Base-by-base conservation (phyloP, 2,888 invertebrate species). In the Bugulina stolonifera region DNA sequence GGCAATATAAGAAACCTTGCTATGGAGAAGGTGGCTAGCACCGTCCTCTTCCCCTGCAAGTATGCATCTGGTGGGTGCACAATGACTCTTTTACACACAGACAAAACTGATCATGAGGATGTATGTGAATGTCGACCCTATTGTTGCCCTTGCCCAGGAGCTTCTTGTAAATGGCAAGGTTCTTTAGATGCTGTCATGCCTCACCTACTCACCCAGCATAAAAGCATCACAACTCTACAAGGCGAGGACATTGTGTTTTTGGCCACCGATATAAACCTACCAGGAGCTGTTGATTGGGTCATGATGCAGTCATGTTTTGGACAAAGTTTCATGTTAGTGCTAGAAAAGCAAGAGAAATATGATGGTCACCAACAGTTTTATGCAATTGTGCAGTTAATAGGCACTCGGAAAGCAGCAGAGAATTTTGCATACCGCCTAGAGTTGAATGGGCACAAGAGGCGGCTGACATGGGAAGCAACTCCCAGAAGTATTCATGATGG, bases 281-380 rank as follows among this genome's bases (percentile, higher is more conserved):
- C 98, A 5, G 99, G 99, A 73, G 98, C 97, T 43, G 97, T 98
- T 14, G 97, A 98, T 85, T 98, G 97, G 97, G 87, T 87, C 1
- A 99, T 99, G 99, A 99, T 99, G 98, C 99, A 99, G 86, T 95
- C 95, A 35, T 99, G 99, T 86, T 99, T 98, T 85, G 95, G 94
- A 73, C 96, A 96, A 83, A 94, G 98, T 85, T 99, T 99, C 82
- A 99, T 99, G 98, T 88, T 99, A 77, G 98, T 99, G 52, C 88
- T 99, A 71, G 99, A 99, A 84, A 98, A 98, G 84, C 85, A 85
- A 73, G 85, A 84, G 75, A 98, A 98, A 83, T 94, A 91, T 84
- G 96, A 98, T 87, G 96, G 84, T 22, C 81, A 84, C 58, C 86
- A 87, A 75, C 82, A 82, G 81, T 87, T 87, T 79, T 87, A 87